Percentiles rank a stretch among this genome's conserved stretches.
phyloP scores from a whole-genome alignment of 2,888 invertebrate species.

The Scaptomyza tumidula region DNA sequence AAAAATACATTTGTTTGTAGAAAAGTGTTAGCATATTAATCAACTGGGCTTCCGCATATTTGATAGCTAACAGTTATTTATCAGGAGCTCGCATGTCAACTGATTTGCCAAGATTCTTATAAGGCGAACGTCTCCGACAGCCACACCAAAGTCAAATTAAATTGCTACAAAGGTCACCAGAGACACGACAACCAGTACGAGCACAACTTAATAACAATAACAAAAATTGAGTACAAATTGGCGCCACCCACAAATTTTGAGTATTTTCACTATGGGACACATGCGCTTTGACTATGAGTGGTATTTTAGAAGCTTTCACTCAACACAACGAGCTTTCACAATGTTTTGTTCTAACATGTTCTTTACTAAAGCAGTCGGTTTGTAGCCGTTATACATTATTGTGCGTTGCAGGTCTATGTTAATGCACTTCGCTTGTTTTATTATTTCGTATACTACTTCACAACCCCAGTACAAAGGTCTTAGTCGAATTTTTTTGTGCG shows the following conservation, averaged over 20 bases:
- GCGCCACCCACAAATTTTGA: conserved; percentile 70
- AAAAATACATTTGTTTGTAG: neutral
- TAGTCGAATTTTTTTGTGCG: neutral
- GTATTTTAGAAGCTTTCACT: conserved; percentile 38
- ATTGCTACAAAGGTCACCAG: conserved; percentile 7
- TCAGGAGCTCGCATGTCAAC: conserved; percentile 21
- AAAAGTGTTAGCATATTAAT: neutral
- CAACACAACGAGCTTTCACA: conserved; percentile 36
- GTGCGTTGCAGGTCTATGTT: neutral
- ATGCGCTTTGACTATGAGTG: conserved; percentile 51
- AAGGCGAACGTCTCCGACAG: conserved; percentile 20
- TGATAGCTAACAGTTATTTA: neutral
- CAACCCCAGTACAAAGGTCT: neutral
- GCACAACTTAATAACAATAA: conserved; percentile 25
- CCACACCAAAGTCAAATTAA: conserved; percentile 18
- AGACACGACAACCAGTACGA: conserved; percentile 46
- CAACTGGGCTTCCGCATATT: neutral
- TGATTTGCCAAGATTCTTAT: conserved; percentile 31
- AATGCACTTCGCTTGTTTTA: neutral
- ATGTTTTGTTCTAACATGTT: conserved; percentile 12
- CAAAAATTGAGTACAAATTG: conserved; percentile 56
- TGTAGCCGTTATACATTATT: conserved; percentile 1
- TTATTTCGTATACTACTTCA: neutral
- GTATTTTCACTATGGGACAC: conserved; percentile 36
- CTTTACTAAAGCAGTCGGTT: conserved; percentile 8